Base-by-base conservation (phyloP, 2,797 vertebrate species). In the Picus viridis region DNA sequence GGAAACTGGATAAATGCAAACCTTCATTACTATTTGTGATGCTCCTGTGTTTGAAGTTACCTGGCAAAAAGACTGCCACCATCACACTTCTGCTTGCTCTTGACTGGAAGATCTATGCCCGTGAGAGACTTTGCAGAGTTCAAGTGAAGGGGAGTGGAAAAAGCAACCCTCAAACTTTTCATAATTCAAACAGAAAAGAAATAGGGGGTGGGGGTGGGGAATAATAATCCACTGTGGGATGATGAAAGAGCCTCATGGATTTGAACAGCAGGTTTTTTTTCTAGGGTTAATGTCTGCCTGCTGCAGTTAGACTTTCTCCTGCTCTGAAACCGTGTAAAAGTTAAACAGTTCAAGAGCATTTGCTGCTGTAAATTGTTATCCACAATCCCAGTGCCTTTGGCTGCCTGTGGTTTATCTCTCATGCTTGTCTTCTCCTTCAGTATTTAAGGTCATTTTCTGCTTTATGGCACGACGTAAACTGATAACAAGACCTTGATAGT, bases 401-500 rank as follows among this genome's bases (percentile, higher is more conserved):
- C 78, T 94, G 94, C 65, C 65, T 34, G 22, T 65, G 71, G 68
- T 91, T 96, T 95, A 7, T 92, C 82, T 93, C 67, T 92, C 63
- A 51, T 57, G 41, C 12, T 6, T 74, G 69, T 51, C 56, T 83
- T 88, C 88, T 89, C 54, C 76, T 81, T 83, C 58, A 58, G 1
- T 77, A 94, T 88, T 87, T 81, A 70, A 91, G 62, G 85, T 88
- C 19, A 88, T 86, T 96, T 96, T 81, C 81, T 6, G 9, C 56
- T 95, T 95, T 95, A 83, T 93, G 85, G 71, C 78, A 54, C 58
- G 69, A 80, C 77, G 79, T 88, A 93, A 93, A 87, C 85, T 54
- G 59, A 83, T 91, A 92, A 85, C 61, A 86, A 84, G 80, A 4
- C 54, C 72, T 83, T 56, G 7, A 45, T 72, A 83, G 71, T 88